Conservation (phyloP, 2,888 invertebrate genomes). For the Drosophila ezoana region DNA sequence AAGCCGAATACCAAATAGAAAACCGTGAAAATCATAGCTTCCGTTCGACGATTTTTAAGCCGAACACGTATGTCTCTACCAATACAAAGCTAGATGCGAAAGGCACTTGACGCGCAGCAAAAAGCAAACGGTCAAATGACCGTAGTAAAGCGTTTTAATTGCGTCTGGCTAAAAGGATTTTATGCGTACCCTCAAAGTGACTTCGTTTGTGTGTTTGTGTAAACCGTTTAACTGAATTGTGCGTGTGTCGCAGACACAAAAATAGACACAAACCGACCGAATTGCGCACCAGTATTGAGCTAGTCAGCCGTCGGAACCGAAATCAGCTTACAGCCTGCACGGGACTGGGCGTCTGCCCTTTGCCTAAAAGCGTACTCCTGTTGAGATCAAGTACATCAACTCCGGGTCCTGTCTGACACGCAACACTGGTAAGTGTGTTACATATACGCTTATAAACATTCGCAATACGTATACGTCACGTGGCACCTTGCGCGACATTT, state of each 20-base stretch:
- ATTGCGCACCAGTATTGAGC: constrained; percentile 3
- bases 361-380: background rate
- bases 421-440: constrained; percentile 43
- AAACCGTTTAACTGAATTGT: constrained; percentile 31
- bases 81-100: constrained; percentile 16
- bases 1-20: constrained; percentile 17
- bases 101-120: constrained; percentile 26
- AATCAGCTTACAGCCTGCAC: constrained; percentile 57
- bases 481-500: background rate
- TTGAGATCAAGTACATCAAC: constrained; percentile 13
- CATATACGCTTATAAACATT: constrained; percentile 26
- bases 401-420: constrained; percentile 15
- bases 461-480: constrained; percentile 32
- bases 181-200: constrained; percentile 4
- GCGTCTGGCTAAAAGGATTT: constrained; percentile 59
- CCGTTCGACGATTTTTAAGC: background rate
- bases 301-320: constrained; percentile 40
- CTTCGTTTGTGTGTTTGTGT: constrained; percentile 22
- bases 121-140: constrained; percentile 57
- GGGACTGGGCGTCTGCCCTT: constrained; percentile 3
- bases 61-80: constrained; percentile 29
- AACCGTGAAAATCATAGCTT: constrained; percentile 36
- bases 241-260: constrained; percentile 28
- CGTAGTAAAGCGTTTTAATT: constrained; percentile 62
- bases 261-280: constrained; percentile 9